Base-by-base conservation (phyloP, 2,888 invertebrate genomes). In the Cataglyphis rosenhaueri region DNA sequence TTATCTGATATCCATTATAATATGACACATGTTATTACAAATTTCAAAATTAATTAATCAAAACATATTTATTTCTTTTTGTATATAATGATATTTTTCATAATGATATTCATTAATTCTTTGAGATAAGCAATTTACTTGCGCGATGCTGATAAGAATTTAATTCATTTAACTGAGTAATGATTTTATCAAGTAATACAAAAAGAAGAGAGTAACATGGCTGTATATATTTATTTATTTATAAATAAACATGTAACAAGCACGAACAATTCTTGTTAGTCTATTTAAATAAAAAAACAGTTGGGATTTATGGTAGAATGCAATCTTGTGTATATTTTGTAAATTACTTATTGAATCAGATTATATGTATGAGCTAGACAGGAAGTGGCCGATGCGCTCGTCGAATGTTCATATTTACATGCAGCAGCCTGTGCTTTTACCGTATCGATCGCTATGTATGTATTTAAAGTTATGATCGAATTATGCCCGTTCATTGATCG, bases 401-500 rank as follows among this genome's bases (percentile, higher is more conserved):
- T 78, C 59, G 35, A 70, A 78, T 70, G 70, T 21, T 59, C 59
- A 59, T 79, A 79, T 79, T 79, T 79, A 79, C 78, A 79, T 70
- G 70, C 78, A 78, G 59, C 78, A 79, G 70, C 44, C 78, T 70
- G 70, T 70, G 78, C 70, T 70, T 79, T 70, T 70, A 79, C 78
- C 41, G 78, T 70, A 79, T 79, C 78, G 70, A 79, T 79, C 70
- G 78, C 35, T 79, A 79, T 79, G 78, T 44, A 79, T 79, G 70
- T 70, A 79, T 79, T 79, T 79, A 79, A 79, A 79, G 78, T 79
- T 79, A 79, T 79, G 78, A 79, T 79, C 78, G 78, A 79, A 76
- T 75, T 82, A 75, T 82, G 82, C 82, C 44, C 44, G 64, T 57
- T 66, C 44, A 81, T 81, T 62, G 81, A 81, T 74, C 81, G 75